Base-by-base conservation (phyloP, 2,888 invertebrate genomes). In the Fragum sueziense region DNA sequence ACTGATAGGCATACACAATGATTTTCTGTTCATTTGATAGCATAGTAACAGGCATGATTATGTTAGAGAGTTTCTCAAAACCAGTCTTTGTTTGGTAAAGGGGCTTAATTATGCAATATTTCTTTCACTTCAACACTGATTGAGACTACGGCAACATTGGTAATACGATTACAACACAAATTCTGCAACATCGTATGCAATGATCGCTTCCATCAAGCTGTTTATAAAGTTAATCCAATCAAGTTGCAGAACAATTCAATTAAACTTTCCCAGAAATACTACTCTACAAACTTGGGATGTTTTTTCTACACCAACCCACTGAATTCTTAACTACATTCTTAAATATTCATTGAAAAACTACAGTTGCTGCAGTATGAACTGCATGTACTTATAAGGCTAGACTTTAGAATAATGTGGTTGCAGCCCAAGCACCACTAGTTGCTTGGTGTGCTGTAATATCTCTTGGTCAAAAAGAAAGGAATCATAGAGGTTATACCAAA, bases 211-310 rank as follows among this genome's bases (percentile, higher is more conserved):
- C 33, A 20, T 33, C 61, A 9, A n/a, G 29, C 61, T 33, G 61
- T 61, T 61, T 61, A 61, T 61, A 33, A 33, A 27, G 7, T 61
- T 27, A 61, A 61, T 61, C 61, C 61, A 61, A 61, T 61, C 33
- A 61, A 20, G 29, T 33, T 61, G 61, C 61, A 25, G 14, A 33
- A 25, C n/a, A 61, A 61, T 61, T 61, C 61, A 61, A 61, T 61
- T 61, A 61, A 61, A 29, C 31, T 33, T 61, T 61, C 33, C 29
- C 61, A 27, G 29, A 57, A n/a, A 57, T 57, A 27, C 57, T n/a
- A 11, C 57, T 3, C 14, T 57, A 11, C 47, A 47, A 47, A 47
- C 47, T 47, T 47, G 14, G 47, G 14, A 14, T 47, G 14, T 47
- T 47, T 47, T 47, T 14, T 47, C 47, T 47, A n/a, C n/a, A n/a